Conservation (phyloP, 2,797 vertebrate genomes). For the Megalops cyprinoides region DNA sequence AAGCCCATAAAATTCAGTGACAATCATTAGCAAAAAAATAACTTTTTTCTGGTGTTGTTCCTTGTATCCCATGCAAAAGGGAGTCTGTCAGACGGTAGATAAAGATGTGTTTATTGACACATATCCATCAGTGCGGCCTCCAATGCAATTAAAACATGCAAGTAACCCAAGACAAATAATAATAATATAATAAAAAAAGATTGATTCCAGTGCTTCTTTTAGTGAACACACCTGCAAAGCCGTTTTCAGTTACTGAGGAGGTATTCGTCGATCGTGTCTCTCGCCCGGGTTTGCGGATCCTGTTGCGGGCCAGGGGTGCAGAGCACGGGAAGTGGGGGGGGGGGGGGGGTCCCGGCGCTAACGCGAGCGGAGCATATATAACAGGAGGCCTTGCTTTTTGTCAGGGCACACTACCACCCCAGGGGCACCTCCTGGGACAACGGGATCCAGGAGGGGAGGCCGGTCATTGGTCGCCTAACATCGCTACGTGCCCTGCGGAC, state of each 20-base stretch:
- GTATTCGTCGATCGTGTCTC: constrained; percentile 92
- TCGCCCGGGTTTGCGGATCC: no score
- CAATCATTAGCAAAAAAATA: no score
- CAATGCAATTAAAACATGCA: constrained; percentile 96
- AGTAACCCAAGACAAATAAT: constrained; percentile 86
- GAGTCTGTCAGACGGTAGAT: constrained; percentile 69
- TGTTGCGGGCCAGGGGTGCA: no score
- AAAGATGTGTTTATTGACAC: constrained; percentile 99
- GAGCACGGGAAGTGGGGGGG: no score
- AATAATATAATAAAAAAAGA: constrained; percentile 63
- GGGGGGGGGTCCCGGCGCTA: neutral
- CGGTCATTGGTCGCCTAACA: constrained; percentile 73
- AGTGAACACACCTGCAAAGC: constrained; percentile 90
- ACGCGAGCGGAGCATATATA: constrained; percentile 49
- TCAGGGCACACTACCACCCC: constrained; percentile 56
- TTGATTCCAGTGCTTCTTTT: constrained; percentile 99
- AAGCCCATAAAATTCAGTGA: no score
- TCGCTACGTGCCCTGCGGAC: constrained; percentile 57
- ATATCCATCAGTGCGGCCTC: constrained; percentile 98
- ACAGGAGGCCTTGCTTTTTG: constrained; percentile 45
- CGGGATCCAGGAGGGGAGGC: constrained; percentile 72
- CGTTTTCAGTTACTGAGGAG: constrained; percentile 89
- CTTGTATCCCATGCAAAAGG: constrained; percentile 79
- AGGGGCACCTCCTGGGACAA: constrained; percentile 62
- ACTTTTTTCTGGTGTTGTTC: no score